A percentile compares a stretch with the other conserved stretches of the same genome.
Conservation (phyloP, 2,888 invertebrate species). For the Drosophila setosimentum region DNA sequence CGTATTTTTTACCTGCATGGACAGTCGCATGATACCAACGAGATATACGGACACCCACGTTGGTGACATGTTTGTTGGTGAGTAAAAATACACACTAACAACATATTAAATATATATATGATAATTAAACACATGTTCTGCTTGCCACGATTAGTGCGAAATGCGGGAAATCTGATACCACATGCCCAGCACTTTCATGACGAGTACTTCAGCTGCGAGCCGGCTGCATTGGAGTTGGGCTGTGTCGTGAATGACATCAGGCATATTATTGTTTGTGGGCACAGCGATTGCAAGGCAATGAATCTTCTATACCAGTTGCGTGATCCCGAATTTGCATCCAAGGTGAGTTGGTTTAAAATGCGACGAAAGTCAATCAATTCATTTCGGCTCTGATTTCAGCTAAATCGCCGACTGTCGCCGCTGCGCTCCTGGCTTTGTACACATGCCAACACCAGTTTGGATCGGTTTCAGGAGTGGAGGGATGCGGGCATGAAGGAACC, state of each 20-base stretch:
- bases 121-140: conserved; percentile 31
- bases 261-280: conserved; percentile 98
- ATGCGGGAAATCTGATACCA: conserved; percentile 98
- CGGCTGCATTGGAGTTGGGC: conserved; percentile 97
- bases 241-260: conserved; percentile 96
- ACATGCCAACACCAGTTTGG: conserved; percentile 92
- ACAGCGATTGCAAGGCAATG: conserved; percentile 99
- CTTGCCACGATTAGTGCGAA: conserved; percentile 90
- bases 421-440: conserved; percentile 96
- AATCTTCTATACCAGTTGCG: conserved; percentile 94
- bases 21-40: conserved; percentile 98
- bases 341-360: conserved; percentile 84
- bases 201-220: conserved; percentile 96
- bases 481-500: conserved; percentile 88
- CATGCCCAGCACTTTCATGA: conserved; percentile 95
- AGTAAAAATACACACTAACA: conserved; percentile 68
- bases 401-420: conserved; percentile 93
- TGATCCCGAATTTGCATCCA: conserved; percentile 91
- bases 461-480: conserved; percentile 92
- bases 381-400: conserved; percentile 80
- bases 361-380: neutral
- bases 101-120: conserved; percentile 11
- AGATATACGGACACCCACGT: conserved; percentile 97
- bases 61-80: conserved; percentile 99
- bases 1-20: conserved; percentile 99